These are phyloP conservation scores for Leptinotarsa defecta DNA, from an alignment of 1,140 invertebrate genomes.

Conservation along the genomic window DNA sequence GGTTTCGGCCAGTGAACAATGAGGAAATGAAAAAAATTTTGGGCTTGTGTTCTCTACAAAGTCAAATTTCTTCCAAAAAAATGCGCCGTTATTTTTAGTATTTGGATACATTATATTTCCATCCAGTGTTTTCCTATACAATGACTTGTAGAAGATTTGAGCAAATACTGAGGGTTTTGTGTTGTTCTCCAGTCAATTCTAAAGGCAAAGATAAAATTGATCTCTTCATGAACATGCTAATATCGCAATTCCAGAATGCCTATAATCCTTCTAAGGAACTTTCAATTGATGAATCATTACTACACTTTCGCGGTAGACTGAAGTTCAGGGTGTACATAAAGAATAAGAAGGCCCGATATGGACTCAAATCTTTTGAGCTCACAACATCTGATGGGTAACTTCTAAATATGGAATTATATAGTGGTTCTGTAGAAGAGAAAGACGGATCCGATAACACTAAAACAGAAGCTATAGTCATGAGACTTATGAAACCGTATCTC, in stretches of 20 bases:
- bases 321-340: neutral
- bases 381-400: slow-evolving; percentile 6
- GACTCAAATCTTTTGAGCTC: slow-evolving; percentile 12
- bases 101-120: neutral
- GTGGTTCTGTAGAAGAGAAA: slow-evolving; percentile 1
- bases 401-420: slow-evolving; percentile 10
- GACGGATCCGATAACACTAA: slow-evolving; percentile 4
- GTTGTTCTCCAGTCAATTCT: slow-evolving; percentile 5
- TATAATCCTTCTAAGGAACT: slow-evolving; percentile 4
- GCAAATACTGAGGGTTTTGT: slow-evolving; percentile 15
- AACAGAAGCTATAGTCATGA: slow-evolving; percentile 13
- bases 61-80: too few species aligned
- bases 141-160: neutral
- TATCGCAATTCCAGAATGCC: slow-evolving; percentile 7
- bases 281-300: neutral
- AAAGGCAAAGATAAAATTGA: slow-evolving; percentile 1
- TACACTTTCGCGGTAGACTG: neutral
- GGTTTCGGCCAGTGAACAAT: too few species aligned
- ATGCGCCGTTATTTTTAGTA: too few species aligned
- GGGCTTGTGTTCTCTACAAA: too few species aligned
- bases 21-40: too few species aligned
- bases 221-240: slow-evolving; percentile 2
- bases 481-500: slow-evolving; percentile 38
- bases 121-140: neutral
- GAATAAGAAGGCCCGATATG: neutral